Base-by-base conservation (phyloP, 2,797 vertebrate genomes). In the Cetoscarus ocellatus region DNA sequence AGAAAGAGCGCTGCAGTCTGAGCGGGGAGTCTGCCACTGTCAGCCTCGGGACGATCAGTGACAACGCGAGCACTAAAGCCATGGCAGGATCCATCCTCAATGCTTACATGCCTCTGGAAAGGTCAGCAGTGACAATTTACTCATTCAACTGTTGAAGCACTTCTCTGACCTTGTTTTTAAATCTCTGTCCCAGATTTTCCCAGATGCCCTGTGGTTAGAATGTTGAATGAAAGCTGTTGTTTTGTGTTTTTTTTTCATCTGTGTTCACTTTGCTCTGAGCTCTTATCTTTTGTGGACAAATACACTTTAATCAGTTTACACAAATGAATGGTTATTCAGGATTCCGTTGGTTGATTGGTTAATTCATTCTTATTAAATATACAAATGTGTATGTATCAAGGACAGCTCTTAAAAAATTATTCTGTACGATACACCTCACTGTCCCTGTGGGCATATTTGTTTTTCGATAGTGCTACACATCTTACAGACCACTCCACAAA, bases 71-170 rank as follows among this genome's bases (percentile, higher is more conserved):
- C 92, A 99, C 98, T 87, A 99, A 96, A 93, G 98, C 98, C 67
- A 99, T 99, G 97, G 97, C 98, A 3, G 97, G 98, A 61, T 99
- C 98, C 83, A 98, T 99, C 86, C 95, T 99, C 75, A 98, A 95
- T 45, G 97, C 97, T 65, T 98, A 97, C 75, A 94, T 95, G 93
- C 96, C 98, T 57, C 79, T 98, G 88, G 98, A 99, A 91, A 98
- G 97, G 98, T 99, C 82, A 94, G 88, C 1, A 56, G 27, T 44
- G 67, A 14, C 9, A n/a, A 10, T 12, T 19, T 8, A 10, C 34
- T 42, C 48, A n/a, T 58, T 35, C 48, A 19, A 38, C 62, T 10
- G 17, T 12, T 43, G 7, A 51, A 42, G 42, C 45, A 62, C 55
- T 43, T 47, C 55, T 51, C 10, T 43, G 27, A 54, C 14, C 61